phyloP scores from a whole-genome alignment of 2,113 vertebrate genomes.

The Pseudorasbora parva region DNA sequence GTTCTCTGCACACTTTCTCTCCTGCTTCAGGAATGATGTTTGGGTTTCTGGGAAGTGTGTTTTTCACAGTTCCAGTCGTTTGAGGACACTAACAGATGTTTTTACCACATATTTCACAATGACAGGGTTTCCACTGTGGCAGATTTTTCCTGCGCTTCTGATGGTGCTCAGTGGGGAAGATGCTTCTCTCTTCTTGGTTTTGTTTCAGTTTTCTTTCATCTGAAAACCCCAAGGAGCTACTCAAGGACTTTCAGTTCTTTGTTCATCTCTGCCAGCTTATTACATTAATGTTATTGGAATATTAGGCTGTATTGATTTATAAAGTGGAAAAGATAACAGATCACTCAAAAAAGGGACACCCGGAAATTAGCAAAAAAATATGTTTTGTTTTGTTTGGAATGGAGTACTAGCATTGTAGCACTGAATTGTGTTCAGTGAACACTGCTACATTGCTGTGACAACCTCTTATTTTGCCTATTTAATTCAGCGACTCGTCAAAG shows the following conservation, averaged over 20 bases:
- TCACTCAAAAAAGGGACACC: neutral
- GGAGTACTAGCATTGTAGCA: neutral
- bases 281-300: neutral
- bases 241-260: constrained; percentile 40
- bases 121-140: constrained; percentile 42
- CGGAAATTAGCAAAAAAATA: neutral
- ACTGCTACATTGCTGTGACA: too few relatives aligned
- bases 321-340: neutral
- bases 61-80: constrained; percentile 15
- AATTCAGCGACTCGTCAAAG: neutral
- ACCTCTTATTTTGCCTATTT: too few relatives aligned
- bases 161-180: constrained; percentile 2
- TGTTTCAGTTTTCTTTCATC: constrained; percentile 24
- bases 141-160: constrained; percentile 1
- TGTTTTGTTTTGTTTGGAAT: neutral
- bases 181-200: neutral
- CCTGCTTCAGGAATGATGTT: constrained; percentile 5
- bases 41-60: constrained; percentile 37
- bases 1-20: neutral
- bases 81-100: constrained; percentile 33
- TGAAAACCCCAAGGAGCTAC: neutral
- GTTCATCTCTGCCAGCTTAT: neutral
- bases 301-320: neutral
- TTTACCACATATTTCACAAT: constrained; percentile 47
- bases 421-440: neutral